Conservation (phyloP, 2,797 vertebrate genomes). For the Australoheros facetus region DNA sequence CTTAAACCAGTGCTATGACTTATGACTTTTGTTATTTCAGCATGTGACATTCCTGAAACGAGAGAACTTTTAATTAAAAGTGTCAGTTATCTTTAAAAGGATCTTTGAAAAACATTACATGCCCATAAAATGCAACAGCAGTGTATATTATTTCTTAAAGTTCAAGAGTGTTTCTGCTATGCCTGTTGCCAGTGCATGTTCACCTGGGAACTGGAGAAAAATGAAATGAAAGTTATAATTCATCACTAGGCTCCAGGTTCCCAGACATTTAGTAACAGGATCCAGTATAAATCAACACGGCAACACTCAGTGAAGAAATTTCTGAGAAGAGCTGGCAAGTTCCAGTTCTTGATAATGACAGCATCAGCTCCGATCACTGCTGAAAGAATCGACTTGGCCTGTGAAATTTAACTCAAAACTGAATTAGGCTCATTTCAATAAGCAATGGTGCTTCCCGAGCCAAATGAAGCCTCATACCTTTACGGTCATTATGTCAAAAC, state of each 20-base stretch:
- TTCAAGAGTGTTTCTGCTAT: background rate
- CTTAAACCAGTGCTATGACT: background rate
- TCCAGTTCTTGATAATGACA: constrained; percentile 27
- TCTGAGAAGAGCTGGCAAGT: constrained; percentile 17
- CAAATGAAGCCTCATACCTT: constrained; percentile 22
- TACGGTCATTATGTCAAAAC: constrained; percentile 19
- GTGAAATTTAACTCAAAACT: constrained; percentile 28
- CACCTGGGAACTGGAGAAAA: background rate
- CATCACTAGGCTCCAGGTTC: constrained; percentile 1
- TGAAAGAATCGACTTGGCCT: constrained; percentile 23
- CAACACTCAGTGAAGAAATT: constrained; percentile 17
- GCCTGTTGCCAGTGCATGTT: background rate
- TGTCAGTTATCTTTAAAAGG: background rate
- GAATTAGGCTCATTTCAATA: constrained; percentile 25
- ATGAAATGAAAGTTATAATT: background rate
- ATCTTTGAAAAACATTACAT: background rate
- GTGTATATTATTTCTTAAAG: background rate
- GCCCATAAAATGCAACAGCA: background rate
- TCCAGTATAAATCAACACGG: constrained; percentile 27
- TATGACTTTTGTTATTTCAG: background rate
- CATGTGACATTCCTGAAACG: background rate
- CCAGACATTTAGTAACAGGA: background rate
- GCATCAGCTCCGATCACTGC: background rate
- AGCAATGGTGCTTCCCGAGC: constrained; percentile 2
- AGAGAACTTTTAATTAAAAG: background rate